Base-by-base conservation (phyloP, 2,888 invertebrate genomes). In the Lasius platythorax region DNA sequence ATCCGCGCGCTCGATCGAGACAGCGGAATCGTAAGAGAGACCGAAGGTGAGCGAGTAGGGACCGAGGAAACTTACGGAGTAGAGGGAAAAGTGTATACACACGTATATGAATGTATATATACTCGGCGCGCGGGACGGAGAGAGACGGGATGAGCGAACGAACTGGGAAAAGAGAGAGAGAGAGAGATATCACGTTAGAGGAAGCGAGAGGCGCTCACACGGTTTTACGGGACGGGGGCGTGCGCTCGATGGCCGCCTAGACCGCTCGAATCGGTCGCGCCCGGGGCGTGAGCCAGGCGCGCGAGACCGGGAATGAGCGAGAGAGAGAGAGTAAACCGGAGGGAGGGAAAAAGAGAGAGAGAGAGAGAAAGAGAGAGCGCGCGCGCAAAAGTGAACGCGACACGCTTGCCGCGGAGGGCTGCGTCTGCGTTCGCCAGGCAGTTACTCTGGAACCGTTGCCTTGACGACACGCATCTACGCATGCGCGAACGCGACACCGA, bases 381-480 rank as follows among this genome's bases (percentile, higher is more conserved):
- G 83, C 87, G 87, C 79, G 85, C 84, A 76, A 88, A 88, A 85
- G 85, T 76, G 85, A 82, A 84, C 53, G 83, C 82, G 83, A 88
- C 84, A 84, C 81, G 87, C 84, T 84, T 18, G 72, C 78, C 83
- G 91, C 75, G 90, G 90, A 91, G 93, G 92, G 89, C 90, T 89
- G 89, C 91, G 91, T 86, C 90, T 89, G 89, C 91, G 91, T 86
- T 87, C 91, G 89, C 90, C 92, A 90, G 92, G 91, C 95, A 95
- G 95, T 95, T 93, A 94, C 94, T 94, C 94, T 93, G 94, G 94
- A 94, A 94, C 94, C 94, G 95, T 95, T 94, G 95, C 94, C 95
- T 93, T 93, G 94, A 93, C 94, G 93, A 93, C 93, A 94, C 93
- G 93, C 91, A 89, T 91, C 79, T 88, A 93, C 92, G 92, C 93